Percentiles rank a stretch among this genome's conserved stretches.
These are phyloP conservation scores for Poeciliopsis presidionis DNA, from an alignment of 2,797 vertebrate genomes.

Conservation along the genomic window DNA sequence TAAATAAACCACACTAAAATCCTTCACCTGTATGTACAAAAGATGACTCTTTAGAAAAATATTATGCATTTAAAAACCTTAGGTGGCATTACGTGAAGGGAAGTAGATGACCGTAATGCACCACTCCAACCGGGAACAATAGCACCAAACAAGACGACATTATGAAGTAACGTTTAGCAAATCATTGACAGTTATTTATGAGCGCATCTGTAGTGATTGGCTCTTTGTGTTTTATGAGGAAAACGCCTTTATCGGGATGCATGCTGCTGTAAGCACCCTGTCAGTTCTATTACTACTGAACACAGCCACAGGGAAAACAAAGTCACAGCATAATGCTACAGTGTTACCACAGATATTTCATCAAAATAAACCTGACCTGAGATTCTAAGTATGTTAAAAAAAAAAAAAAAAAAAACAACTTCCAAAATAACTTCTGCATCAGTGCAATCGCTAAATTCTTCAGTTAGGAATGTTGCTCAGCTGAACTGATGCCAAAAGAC, in stretches of 20 bases:
- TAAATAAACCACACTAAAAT: constrained; percentile 12
- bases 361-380: neutral
- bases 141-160: neutral
- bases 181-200: neutral
- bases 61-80: neutral
- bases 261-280: neutral
- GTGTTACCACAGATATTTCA: constrained; percentile 11
- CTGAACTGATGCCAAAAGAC: neutral
- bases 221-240: neutral
- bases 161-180: neutral
- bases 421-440: neutral
- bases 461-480: neutral
- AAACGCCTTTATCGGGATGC: neutral
- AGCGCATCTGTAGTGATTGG: neutral
- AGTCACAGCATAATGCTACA: neutral
- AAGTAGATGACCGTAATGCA: constrained; percentile 1
- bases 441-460: neutral
- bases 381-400: neutral
- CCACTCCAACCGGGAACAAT: neutral
- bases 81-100: neutral
- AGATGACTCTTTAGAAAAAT: neutral
- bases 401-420: neutral
- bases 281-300: neutral
- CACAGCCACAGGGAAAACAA: neutral
- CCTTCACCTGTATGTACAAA: neutral